Percentiles rank a stretch among this genome's conserved stretches.
Conservation (phyloP, 1,140 invertebrate species). For the Harlomillsia oculata region DNA sequence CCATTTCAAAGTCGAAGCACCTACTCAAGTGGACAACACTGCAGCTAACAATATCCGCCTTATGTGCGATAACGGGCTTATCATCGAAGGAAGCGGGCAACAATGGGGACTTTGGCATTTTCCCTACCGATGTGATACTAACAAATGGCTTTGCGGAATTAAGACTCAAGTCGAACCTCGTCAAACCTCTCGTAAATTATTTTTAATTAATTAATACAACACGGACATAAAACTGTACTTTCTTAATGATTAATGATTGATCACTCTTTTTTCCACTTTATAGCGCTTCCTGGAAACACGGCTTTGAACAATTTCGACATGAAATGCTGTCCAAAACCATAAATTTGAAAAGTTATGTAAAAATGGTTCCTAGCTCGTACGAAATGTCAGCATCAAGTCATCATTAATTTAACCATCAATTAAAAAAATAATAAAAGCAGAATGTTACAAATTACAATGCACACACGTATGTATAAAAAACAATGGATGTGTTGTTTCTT, state of each 20-base stretch:
- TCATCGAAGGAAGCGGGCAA: slow-evolving; percentile 1
- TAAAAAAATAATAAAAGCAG: too few species aligned
- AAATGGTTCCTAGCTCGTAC: too few species aligned
- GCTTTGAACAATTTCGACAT: not conserved
- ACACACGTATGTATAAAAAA: too few species aligned
- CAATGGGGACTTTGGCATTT: slow-evolving; percentile 6
- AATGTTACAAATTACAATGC: too few species aligned
- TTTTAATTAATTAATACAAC: too few species aligned
- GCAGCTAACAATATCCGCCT: slow-evolving; percentile 16
- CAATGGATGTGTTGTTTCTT: too few species aligned
- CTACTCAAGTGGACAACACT: slow-evolving; percentile 4
- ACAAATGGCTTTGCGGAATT: not conserved
- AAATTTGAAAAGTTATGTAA: too few species aligned
- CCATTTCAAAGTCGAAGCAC: slow-evolving; percentile 5
- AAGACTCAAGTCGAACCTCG: not conserved
- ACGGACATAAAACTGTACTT: not conserved
- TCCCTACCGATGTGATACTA: not conserved
- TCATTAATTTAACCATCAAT: too few species aligned
- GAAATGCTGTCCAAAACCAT: not conserved
- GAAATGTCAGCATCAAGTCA: too few species aligned
- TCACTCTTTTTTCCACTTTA: not conserved
- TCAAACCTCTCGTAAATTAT: not conserved
- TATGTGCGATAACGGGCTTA: not conserved
- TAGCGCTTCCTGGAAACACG: not conserved
- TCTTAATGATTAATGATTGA: not conserved